Percentiles rank a stretch among this genome's conserved stretches.
Conservation (phyloP, 2,797 vertebrate species). For the Cryptoprocta ferox region DNA sequence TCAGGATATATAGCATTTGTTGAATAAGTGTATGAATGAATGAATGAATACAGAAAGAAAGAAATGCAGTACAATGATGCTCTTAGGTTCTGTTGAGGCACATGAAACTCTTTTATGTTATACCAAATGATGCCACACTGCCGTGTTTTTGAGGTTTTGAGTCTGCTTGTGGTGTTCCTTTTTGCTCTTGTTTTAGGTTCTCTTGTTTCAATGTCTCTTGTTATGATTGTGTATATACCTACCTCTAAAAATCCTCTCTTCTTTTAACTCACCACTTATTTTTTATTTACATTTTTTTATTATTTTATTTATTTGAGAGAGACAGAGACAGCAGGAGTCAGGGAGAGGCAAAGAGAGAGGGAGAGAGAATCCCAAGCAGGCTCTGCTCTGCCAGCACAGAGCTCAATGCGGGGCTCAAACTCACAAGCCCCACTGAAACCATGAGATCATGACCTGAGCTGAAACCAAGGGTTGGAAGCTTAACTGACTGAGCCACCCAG, state of each 20-base stretch:
- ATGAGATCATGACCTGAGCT: no score
- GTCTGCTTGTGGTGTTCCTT: neutral
- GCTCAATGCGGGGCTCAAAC: no score
- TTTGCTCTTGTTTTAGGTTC: slow-evolving; percentile 28
- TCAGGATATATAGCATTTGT: neutral
- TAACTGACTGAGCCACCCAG: no score
- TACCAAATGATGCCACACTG: neutral
- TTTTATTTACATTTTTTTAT: no score
- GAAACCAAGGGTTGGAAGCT: no score
- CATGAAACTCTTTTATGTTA: neutral
- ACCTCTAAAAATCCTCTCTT: neutral
- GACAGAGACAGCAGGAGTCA: no score
- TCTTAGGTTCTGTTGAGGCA: neutral
- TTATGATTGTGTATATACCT: neutral
- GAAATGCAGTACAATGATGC: neutral
- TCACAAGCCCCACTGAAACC: no score
- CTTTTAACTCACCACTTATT: slow-evolving; percentile 18
- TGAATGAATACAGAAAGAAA: neutral
- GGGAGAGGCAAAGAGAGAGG: no score
- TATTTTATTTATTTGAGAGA: no score
- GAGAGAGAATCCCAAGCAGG: no score
- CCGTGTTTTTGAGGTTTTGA: neutral
- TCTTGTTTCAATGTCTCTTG: neutral
- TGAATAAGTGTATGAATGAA: neutral
- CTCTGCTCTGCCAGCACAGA: no score